phyloP scores from a whole-genome alignment of 2,797 vertebrate genomes.

The Sardinella longiceps region DNA sequence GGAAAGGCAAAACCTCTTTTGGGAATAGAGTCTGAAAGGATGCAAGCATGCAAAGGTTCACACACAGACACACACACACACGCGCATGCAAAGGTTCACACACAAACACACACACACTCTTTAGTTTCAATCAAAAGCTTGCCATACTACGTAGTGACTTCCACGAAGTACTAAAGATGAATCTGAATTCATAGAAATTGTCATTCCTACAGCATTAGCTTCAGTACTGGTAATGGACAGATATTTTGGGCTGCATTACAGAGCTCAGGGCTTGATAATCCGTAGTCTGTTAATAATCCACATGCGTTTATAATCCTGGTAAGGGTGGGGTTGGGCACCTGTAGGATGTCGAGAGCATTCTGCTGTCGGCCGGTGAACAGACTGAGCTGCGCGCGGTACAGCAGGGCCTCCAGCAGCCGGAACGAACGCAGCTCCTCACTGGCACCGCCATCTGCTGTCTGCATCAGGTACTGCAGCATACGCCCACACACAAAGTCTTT shows the following conservation, averaged over 20 bases:
- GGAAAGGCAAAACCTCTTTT: no score
- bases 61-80: no score
- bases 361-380: conserved; percentile 86
- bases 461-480: conserved; percentile 82
- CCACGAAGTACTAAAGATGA: not conserved
- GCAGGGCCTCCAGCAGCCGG: conserved; percentile 88
- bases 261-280: not conserved
- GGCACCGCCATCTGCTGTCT: conserved; percentile 54
- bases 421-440: conserved; percentile 80
- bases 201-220: not conserved
- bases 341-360: conserved; percentile 82
- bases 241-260: not conserved
- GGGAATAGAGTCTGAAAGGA: no score
- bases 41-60: no score
- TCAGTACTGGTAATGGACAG: not conserved
- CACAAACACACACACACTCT: no score
- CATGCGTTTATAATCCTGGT: not conserved
- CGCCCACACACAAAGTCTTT: conserved; percentile 91
- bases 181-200: not conserved
- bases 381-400: conserved; percentile 87
- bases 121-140: no score
- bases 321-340: conserved; percentile 73
- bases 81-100: no score
- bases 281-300: not conserved
- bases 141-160: not conserved